Conservation (phyloP, 2,888 invertebrate genomes). For the Brenthis daphne region DNA sequence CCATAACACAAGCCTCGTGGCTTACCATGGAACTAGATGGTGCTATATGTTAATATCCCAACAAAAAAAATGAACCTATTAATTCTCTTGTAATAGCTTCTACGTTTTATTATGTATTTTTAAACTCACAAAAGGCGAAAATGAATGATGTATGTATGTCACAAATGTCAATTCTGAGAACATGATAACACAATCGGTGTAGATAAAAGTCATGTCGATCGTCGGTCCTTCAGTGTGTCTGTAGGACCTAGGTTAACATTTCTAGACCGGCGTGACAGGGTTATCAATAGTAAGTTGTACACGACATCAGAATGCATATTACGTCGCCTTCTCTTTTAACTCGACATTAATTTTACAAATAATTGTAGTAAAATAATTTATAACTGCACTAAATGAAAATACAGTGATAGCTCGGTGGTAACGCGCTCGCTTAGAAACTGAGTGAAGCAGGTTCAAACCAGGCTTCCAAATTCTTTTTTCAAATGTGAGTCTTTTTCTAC, state of each 20-base stretch:
- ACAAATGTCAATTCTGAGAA: constrained; percentile 35
- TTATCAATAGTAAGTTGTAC: constrained; percentile 31
- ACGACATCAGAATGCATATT: constrained; percentile 25
- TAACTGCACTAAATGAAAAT: too few relatives aligned
- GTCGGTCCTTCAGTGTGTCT: constrained; percentile 50
- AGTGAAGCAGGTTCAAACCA: too few relatives aligned
- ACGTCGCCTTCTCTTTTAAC: neutral
- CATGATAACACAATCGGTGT: constrained; percentile 29
- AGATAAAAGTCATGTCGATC: constrained; percentile 34
- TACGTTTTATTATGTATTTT: neutral
- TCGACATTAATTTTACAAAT: neutral
- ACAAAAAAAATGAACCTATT: too few relatives aligned
- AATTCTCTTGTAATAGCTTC: too few relatives aligned
- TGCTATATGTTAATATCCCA: too few relatives aligned
- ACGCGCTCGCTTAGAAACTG: too few relatives aligned
- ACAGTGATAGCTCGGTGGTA: too few relatives aligned
- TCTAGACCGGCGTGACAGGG: constrained; percentile 40
- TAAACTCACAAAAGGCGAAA: constrained; percentile 31
- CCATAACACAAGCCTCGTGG: too few relatives aligned
- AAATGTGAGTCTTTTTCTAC: too few relatives aligned
- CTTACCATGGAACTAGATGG: too few relatives aligned
- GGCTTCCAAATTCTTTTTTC: too few relatives aligned
- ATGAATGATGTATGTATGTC: constrained; percentile 41
- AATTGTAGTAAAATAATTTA: too few relatives aligned
- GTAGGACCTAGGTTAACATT: constrained; percentile 49